Conservation (phyloP, 23 tunicate species). For the Trididemnum nubilum region DNA sequence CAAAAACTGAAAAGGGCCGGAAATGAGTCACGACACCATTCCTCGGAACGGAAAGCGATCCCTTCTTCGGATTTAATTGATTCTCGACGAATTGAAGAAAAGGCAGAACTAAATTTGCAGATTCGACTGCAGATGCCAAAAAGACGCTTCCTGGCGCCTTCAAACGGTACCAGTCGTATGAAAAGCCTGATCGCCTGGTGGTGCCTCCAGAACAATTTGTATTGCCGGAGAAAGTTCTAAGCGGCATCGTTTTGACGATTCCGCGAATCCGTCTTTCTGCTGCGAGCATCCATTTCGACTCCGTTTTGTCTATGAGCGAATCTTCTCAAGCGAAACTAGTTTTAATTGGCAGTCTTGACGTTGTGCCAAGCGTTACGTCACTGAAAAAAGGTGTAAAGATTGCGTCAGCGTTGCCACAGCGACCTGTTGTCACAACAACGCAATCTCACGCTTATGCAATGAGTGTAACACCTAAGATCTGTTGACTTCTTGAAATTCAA, state of each 20-base stretch:
- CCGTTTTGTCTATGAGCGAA: background rate
- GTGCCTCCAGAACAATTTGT: constrained; percentile 5
- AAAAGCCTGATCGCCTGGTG: background rate
- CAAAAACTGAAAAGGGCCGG: background rate
- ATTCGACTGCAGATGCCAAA: background rate
- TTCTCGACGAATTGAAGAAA: constrained; percentile 1
- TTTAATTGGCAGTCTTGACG: background rate
- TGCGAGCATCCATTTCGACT: background rate
- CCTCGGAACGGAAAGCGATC: constrained; percentile 14
- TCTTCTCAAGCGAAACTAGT: constrained; percentile 6
- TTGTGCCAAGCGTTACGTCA: background rate
- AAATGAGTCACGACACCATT: background rate
- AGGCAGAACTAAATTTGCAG: constrained; percentile 21
- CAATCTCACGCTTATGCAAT: constrained; percentile 44
- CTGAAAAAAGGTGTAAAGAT: background rate
- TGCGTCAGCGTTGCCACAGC: background rate
- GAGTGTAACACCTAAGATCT: too few relatives aligned
- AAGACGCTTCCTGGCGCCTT: background rate
- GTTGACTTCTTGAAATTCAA: too few relatives aligned
- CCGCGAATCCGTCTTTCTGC: background rate
- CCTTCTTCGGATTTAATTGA: constrained; percentile 34
- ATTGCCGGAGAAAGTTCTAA: constrained; percentile 29
- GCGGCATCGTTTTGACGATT: constrained; percentile 15
- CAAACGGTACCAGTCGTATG: constrained; percentile 35
- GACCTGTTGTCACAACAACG: background rate